Evolutionary conservation across 2,888 invertebrate species (phyloP).

Genomic region (Pandemis heparana): DNA sequence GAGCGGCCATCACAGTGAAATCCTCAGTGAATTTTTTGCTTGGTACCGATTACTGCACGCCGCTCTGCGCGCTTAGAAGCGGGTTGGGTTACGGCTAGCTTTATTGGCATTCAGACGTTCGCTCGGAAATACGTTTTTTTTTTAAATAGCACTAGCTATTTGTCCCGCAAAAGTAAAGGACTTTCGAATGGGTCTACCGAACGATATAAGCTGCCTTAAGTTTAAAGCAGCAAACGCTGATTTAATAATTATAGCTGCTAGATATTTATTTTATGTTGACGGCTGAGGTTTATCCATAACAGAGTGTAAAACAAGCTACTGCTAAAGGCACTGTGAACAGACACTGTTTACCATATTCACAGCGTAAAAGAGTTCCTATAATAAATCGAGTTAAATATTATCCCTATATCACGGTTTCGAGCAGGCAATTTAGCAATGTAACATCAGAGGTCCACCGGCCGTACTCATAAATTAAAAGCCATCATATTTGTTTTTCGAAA

Average conservation of each 20-base stretch:
- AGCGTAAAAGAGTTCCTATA: constrained; percentile 63
- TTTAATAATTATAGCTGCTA: too few species aligned
- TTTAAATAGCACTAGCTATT: constrained; percentile 57
- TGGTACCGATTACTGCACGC: constrained; percentile 70
- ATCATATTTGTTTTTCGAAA: constrained; percentile 81
- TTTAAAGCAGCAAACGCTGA: too few species aligned
- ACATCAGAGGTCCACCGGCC: constrained; percentile 61
- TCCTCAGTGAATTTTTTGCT: constrained; percentile 68
- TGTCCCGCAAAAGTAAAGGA: constrained; percentile 54
- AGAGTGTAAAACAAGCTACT: not conserved
- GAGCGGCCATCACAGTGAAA: constrained; percentile 57
- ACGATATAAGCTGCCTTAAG: not conserved
- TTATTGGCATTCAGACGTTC: constrained; percentile 63
- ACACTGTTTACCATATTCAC: constrained; percentile 66
- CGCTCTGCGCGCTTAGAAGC: constrained; percentile 61
- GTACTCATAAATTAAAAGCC: constrained; percentile 80
- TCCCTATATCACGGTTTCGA: constrained; percentile 66
- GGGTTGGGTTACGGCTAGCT: constrained; percentile 67
- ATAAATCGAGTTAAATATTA: constrained; percentile 62
- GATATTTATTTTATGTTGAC: not conserved
- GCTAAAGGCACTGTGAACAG: not conserved
- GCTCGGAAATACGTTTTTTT: constrained; percentile 57
- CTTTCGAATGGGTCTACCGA: constrained; percentile 36
- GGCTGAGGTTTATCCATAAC: not conserved
- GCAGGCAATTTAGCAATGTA: constrained; percentile 58